Evolutionary conservation across 2,888 invertebrate species (phyloP).

Genomic region (Scelioninae gen. 1): DNA sequence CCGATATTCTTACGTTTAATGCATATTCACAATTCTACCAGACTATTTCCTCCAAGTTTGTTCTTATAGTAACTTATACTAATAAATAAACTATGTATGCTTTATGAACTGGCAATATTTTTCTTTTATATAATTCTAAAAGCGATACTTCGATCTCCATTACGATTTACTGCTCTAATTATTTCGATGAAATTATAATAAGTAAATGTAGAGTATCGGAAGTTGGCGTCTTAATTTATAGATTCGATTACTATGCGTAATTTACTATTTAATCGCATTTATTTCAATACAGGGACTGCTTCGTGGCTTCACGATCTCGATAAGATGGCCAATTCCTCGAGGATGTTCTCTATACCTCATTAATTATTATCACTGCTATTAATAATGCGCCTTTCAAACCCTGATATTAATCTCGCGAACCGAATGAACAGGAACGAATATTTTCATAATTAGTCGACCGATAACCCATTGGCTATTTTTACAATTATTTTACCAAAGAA

Average conservation of each 20-base stretch:
- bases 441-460: constrained; percentile 5
- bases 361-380: constrained; percentile 47
- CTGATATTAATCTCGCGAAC: constrained; percentile 23
- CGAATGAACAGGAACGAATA: constrained; percentile 9
- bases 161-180: constrained; percentile 30
- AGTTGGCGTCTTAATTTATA: constrained; percentile 38
- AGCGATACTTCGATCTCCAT: too few relatives aligned
- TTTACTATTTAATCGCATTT: constrained; percentile 45
- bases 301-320: constrained; percentile 35
- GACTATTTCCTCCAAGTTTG: too few relatives aligned
- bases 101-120: too few relatives aligned
- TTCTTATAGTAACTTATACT: too few relatives aligned
- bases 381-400: constrained; percentile 37
- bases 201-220: constrained; percentile 17
- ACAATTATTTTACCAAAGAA: neutral
- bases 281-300: constrained; percentile 37
- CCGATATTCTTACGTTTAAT: too few relatives aligned
- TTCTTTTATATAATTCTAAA: too few relatives aligned
- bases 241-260: constrained; percentile 35
- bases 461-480: constrained; percentile 2
- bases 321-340: constrained; percentile 49
- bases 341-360: constrained; percentile 51
- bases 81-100: too few relatives aligned
- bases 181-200: constrained; percentile 17
- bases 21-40: too few relatives aligned